phyloP scores from a whole-genome alignment of 2,888 invertebrate species.

The Brachylomia viminalis region DNA sequence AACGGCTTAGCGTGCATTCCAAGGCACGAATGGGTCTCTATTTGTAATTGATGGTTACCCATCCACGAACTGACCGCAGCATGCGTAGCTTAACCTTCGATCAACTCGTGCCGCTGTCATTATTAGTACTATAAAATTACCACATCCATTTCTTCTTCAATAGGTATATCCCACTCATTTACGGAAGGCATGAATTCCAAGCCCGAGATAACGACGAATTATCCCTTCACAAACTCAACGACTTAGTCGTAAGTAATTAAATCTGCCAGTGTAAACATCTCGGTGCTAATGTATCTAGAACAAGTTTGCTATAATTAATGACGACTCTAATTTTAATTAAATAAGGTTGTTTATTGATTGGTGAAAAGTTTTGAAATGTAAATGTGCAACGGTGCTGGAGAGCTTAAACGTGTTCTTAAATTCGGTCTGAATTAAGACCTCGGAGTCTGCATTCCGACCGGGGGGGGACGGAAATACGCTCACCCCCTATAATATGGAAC shows the following conservation, averaged over 20 bases:
- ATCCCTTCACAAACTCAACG: slow-evolving; percentile 73
- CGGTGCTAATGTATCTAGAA: slow-evolving; percentile 59
- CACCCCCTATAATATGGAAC: too few species aligned
- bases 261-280: slow-evolving; percentile 74
- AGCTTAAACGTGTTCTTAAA: slow-evolving; percentile 1
- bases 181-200: slow-evolving; percentile 77
- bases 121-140: slow-evolving; percentile 13
- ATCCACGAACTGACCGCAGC: neutral
- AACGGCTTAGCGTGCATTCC: neutral
- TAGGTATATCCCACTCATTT: slow-evolving; percentile 49
- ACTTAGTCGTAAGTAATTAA: slow-evolving; percentile 78
- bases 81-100: neutral
- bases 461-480: neutral
- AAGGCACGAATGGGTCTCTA: neutral
- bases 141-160: slow-evolving; percentile 60
- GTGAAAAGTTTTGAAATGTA: neutral
- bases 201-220: slow-evolving; percentile 77
- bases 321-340: slow-evolving; percentile 41
- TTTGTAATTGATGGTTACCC: neutral
- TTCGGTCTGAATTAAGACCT: neutral
- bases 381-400: slow-evolving; percentile 28
- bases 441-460: neutral
- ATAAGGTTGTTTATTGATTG: slow-evolving; percentile 43
- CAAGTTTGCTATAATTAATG: slow-evolving; percentile 57
- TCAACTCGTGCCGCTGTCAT: neutral